These are phyloP conservation scores for Callionymus lyra DNA, from an alignment of 2,113 vertebrate species.

Conservation along the genomic window DNA sequence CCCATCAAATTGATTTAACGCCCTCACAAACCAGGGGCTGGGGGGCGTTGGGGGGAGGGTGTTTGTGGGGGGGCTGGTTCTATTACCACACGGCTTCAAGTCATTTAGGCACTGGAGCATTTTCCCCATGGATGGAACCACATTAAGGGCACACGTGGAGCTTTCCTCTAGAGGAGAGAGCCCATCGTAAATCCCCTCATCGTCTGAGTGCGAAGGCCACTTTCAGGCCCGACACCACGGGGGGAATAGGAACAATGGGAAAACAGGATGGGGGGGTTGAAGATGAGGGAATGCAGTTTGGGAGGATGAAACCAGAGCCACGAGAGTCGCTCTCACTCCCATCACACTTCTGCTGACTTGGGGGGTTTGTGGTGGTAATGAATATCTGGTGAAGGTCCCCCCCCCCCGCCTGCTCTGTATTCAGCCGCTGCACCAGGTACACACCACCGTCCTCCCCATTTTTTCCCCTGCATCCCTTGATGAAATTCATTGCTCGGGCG, in stretches of 20 bases:
- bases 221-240: conserved; percentile 6
- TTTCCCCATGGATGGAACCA: conserved; percentile 19
- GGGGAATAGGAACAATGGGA: conserved; percentile 31
- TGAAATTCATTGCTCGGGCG: conserved; percentile 42
- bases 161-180: conserved; percentile 25
- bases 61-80: too few relatives aligned
- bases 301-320: conserved; percentile 42
- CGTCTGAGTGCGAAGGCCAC: conserved; percentile 17
- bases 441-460: conserved; percentile 10
- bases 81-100: too few relatives aligned
- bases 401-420: conserved; percentile 34
- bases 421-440: conserved; percentile 23
- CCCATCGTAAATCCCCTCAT: neutral
- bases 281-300: conserved; percentile 23
- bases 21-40: too few relatives aligned
- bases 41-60: too few relatives aligned
- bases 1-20: too few relatives aligned
- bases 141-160: conserved; percentile 18
- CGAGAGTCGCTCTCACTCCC: conserved; percentile 27
- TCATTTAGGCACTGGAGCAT: neutral
- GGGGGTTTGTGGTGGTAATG: conserved; percentile 42
- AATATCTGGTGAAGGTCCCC: conserved; percentile 34
- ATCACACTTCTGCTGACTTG: conserved; percentile 47
- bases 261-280: conserved; percentile 19
- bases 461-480: conserved; percentile 7